Conservation (phyloP, 2,888 invertebrate genomes). For the Crossocerus cetratus region DNA sequence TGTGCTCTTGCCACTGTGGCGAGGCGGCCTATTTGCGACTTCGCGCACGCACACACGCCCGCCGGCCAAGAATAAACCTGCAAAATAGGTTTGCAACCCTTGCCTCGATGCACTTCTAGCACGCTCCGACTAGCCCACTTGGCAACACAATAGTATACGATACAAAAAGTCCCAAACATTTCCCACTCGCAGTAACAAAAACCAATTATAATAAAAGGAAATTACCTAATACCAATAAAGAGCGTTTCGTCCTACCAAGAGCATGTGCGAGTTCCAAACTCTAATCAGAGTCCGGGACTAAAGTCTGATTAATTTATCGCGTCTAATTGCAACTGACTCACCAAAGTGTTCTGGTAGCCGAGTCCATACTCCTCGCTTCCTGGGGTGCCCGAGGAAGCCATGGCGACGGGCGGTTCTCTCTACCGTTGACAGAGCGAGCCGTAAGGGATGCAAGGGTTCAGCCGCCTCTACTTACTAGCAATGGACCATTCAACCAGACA, state of each 20-base stretch:
- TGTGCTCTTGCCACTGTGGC: background rate
- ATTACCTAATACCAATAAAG: background rate
- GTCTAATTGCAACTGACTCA: conserved; percentile 74
- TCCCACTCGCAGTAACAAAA: too few relatives aligned
- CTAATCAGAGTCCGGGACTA: too few relatives aligned
- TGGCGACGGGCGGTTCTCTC: conserved; percentile 42
- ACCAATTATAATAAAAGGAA: background rate
- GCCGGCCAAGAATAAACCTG: conserved; percentile 48
- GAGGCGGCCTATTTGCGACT: conserved; percentile 37
- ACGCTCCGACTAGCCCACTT: too few relatives aligned
- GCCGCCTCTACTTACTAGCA: background rate
- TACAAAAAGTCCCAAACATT: too few relatives aligned
- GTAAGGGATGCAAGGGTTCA: background rate
- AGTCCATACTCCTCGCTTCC: conserved; percentile 82
- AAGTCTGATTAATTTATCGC: too few relatives aligned
- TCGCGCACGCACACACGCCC: conserved; percentile 5
- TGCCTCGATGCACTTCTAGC: conserved; percentile 9
- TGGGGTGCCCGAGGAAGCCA: conserved; percentile 65
- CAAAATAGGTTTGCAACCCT: conserved; percentile 54
- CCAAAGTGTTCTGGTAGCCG: conserved; percentile 85
- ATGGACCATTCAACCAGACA: background rate
- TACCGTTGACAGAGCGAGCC: background rate
- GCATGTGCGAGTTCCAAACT: too few relatives aligned
- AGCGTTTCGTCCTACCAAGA: too few relatives aligned
- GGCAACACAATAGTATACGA: too few relatives aligned